phyloP scores from a whole-genome alignment of 2,797 vertebrate species.

The Gastrophryne carolinensis region DNA sequence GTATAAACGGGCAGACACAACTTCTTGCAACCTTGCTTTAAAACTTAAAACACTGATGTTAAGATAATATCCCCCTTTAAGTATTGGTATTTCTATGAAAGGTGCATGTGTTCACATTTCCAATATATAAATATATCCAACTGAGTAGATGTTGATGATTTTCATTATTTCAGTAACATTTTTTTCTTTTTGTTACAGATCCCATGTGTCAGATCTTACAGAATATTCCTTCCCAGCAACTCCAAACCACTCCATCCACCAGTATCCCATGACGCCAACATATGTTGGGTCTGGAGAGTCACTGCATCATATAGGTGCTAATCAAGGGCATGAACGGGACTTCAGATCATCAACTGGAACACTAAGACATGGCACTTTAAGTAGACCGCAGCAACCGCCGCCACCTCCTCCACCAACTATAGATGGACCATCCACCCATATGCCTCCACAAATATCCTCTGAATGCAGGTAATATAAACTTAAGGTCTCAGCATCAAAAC shows the following conservation, averaged over 20 bases:
- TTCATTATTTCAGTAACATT: not conserved
- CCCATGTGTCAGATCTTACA: slow-evolving; percentile 80
- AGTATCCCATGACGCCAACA: slow-evolving; percentile 79
- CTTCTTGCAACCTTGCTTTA: too few relatives aligned
- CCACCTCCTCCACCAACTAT: slow-evolving; percentile 83
- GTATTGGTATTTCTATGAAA: not conserved
- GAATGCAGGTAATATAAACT: slow-evolving; percentile 83
- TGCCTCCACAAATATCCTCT: slow-evolving; percentile 73
- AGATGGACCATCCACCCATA: slow-evolving; percentile 77
- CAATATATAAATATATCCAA: not conserved
- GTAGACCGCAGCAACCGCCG: slow-evolving; percentile 87
- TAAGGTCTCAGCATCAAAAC: too few relatives aligned
- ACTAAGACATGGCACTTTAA: slow-evolving; percentile 81
- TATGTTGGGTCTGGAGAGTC: slow-evolving; percentile 68
- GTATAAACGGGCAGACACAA: too few relatives aligned
- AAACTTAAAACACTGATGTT: too few relatives aligned
- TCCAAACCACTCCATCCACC: slow-evolving; percentile 85
- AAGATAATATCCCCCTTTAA: too few relatives aligned
- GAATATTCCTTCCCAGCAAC: slow-evolving; percentile 88
- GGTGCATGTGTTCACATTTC: not conserved
- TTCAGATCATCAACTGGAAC: slow-evolving; percentile 75
- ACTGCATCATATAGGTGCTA: slow-evolving; percentile 61
- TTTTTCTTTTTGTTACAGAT: slow-evolving; percentile 66
- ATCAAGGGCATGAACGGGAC: slow-evolving; percentile 80
- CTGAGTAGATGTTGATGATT: not conserved